Percentiles rank a stretch among this genome's conserved stretches.
phyloP scores from a whole-genome alignment of 2,888 invertebrate genomes.

The Tetheella fluctuosa region DNA sequence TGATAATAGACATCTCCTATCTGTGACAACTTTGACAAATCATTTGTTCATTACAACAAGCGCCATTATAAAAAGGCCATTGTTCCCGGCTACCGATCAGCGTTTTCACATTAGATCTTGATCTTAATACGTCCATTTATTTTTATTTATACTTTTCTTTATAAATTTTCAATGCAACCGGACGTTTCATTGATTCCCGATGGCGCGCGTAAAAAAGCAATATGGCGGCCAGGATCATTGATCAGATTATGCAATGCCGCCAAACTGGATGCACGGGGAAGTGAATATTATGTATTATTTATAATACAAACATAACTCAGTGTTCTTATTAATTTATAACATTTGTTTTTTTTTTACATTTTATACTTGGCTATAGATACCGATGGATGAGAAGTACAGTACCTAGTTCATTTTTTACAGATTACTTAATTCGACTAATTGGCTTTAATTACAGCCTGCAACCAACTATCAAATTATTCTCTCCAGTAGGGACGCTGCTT shows the following conservation, averaged over 20 bases:
- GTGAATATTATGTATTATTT: slow-evolving; percentile 69
- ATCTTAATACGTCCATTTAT: slow-evolving; percentile 54
- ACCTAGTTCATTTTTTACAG: too few species aligned
- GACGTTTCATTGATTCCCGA: slow-evolving; percentile 74
- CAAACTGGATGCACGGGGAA: slow-evolving; percentile 74
- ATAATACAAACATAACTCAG: slow-evolving; percentile 45
- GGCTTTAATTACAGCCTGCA: background rate
- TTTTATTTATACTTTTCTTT: slow-evolving; percentile 53
- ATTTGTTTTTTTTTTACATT: slow-evolving; percentile 38
- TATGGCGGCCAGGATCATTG: slow-evolving; percentile 73
- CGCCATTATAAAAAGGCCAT: slow-evolving; percentile 24
- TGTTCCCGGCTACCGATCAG: slow-evolving; percentile 44
- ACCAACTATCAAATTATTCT: background rate
- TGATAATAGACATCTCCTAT: slow-evolving; percentile 7
- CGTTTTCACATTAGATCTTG: slow-evolving; percentile 56
- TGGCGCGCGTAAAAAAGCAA: slow-evolving; percentile 59
- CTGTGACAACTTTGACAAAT: slow-evolving; percentile 52
- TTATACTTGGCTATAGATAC: too few species aligned
- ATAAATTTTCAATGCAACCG: slow-evolving; percentile 58
- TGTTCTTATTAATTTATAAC: background rate
- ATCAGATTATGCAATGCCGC: slow-evolving; percentile 80
- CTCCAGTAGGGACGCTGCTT: background rate
- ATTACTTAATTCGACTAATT: background rate
- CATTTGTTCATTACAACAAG: slow-evolving; percentile 55
- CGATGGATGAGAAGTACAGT: background rate